A percentile compares a stretch with the other conserved stretches of the same genome.
These are phyloP conservation scores for Tetrax tetrax DNA, from an alignment of 2,113 vertebrate genomes.

Conservation along the genomic window DNA sequence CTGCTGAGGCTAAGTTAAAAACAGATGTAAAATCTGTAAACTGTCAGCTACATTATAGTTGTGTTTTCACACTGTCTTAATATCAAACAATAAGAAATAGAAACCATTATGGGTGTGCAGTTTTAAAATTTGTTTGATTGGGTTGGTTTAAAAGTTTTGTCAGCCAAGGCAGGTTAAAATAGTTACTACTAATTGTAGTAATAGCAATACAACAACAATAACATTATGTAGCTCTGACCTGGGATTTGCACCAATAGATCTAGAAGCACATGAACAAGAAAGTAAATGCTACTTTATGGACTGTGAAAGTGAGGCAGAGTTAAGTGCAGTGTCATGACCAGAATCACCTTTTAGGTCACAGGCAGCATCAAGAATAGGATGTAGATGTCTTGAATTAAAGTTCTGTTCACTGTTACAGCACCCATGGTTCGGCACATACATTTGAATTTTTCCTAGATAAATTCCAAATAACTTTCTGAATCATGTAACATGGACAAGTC, in stretches of 20 bases:
- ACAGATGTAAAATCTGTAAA: background rate
- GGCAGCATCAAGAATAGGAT: background rate
- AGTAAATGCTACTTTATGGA: background rate
- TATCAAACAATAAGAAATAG: background rate
- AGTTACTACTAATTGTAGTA: background rate
- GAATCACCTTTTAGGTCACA: background rate
- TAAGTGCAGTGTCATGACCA: background rate
- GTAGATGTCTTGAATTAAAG: background rate
- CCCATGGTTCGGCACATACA: rapidly evolving
- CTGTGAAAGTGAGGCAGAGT: background rate
- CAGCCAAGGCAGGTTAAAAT: background rate
- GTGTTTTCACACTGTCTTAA: background rate
- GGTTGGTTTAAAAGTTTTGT: background rate
- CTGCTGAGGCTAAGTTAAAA: background rate
- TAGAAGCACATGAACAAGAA: background rate
- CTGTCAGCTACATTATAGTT: background rate
- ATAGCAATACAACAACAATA: background rate
- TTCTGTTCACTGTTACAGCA: background rate
- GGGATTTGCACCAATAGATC: background rate
- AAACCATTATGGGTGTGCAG: background rate
- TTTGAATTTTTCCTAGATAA: background rate
- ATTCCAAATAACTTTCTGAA: background rate
- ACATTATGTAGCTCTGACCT: background rate
- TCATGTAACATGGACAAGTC: background rate
- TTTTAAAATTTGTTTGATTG: background rate